Evolutionary conservation across 2,888 invertebrate genomes (phyloP), one percentile per base, ranked within the genome.

Genomic region (Ditylenchus weischeri): DNA sequence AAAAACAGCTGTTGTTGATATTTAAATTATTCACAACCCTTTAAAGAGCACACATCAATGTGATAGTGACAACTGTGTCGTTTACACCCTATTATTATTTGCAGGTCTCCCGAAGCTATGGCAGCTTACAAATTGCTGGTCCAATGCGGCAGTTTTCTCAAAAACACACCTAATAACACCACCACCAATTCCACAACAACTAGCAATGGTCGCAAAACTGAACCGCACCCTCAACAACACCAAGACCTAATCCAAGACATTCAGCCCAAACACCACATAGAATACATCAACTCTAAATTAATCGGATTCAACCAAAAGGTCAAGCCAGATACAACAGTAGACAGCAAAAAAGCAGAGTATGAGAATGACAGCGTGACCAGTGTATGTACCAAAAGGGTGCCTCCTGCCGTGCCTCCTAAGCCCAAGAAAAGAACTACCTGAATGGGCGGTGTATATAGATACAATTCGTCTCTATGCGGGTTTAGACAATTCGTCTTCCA

Each of bases 71-170:
- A 29, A 29, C 29, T 29, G 29, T 29, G 2, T 29, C 29, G 5
- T 29, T 29, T 29, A 29, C 29, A 29, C 3, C 29, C 5, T 29
- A 29, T 29, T 5, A 29, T 43, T 13, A 43, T 6, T 43, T 43
- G 5, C 13, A 81, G 73, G 77, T 74, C 72, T 29, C 69, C 67
- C 47, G 81, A 75, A 65, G 81, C 92, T 59, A 92, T 91, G 83
- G 89, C 90, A 81, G 95, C 93, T 0, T 96, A 96, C 86, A 90
- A 91, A 81, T 90, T 91, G 78, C 86, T 96, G 63, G 92, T 96
- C 65, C 93, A 93, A 66, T 81, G 82, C 58, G 78, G 80, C 19
- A 75, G 76, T 10, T 69, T 57, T 49, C 69, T 81, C 19, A 75
- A 76, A 65, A 68, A 73, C 35, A 74, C 75, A 15, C 38, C 57